These are phyloP conservation scores for Eupithecia dodoneata DNA, from an alignment of 2,888 invertebrate genomes.

Conservation along the genomic window DNA sequence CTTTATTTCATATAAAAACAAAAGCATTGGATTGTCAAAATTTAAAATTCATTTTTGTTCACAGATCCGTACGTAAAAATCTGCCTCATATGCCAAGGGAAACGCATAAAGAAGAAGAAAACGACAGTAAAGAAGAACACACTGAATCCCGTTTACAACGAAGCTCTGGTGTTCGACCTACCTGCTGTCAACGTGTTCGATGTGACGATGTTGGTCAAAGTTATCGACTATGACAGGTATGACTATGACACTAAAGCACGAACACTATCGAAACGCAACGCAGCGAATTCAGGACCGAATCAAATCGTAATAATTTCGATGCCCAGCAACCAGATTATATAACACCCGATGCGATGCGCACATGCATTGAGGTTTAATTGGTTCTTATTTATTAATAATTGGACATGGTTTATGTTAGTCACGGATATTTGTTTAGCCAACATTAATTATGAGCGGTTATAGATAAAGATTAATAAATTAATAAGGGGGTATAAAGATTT, in stretches of 20 bases:
- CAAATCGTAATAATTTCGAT: too few species aligned
- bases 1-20: background rate
- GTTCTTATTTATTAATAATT: too few species aligned
- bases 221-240: constrained; percentile 95
- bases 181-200: constrained; percentile 92
- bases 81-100: constrained; percentile 93
- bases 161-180: constrained; percentile 96
- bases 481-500: too few species aligned
- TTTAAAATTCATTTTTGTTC: background rate
- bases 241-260: constrained; percentile 32
- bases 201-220: constrained; percentile 92
- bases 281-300: too few species aligned
- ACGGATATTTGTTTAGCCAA: too few species aligned
- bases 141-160: constrained; percentile 95
- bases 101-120: constrained; percentile 96
- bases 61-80: constrained; percentile 97
- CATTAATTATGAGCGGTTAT: too few species aligned
- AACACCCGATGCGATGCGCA: too few species aligned
- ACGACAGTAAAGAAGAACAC: constrained; percentile 95
- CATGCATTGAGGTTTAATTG: too few species aligned
- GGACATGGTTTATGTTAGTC: too few species aligned
- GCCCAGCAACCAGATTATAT: too few species aligned
- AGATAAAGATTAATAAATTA: too few species aligned
- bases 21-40: background rate
- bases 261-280: too few species aligned